Percentiles rank a stretch among this genome's conserved stretches.
Evolutionary conservation across 2,888 invertebrate species (phyloP).

Genomic region (Caenorhabditis sinica): DNA sequence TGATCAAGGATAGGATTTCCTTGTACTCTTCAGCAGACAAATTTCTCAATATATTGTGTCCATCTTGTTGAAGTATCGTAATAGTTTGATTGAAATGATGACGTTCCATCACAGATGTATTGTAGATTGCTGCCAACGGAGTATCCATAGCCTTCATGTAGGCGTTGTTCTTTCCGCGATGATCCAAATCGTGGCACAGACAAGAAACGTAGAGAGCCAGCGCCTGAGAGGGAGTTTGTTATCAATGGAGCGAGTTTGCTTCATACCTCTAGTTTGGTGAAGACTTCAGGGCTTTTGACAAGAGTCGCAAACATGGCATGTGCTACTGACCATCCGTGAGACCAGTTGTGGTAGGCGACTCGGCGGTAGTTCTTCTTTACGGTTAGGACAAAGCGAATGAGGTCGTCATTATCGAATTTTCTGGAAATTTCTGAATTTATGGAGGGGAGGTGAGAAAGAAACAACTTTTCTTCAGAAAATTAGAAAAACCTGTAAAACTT

Average conservation of each 20-base stretch:
- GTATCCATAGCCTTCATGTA: conserved; percentile 92
- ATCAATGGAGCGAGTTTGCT: background rate
- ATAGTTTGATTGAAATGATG: conserved; percentile 94
- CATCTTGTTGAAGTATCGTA: conserved; percentile 91
- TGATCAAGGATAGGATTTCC: conserved; percentile 89
- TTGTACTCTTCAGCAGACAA: conserved; percentile 81
- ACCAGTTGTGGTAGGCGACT: conserved; percentile 91
- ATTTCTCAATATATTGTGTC: conserved; percentile 90
- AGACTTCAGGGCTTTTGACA: conserved; percentile 72
- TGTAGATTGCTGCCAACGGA: conserved; percentile 91
- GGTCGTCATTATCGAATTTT: conserved; percentile 88
- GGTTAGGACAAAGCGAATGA: conserved; percentile 89
- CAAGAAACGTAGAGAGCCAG: conserved; percentile 90
- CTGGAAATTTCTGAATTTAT: conserved; percentile 64
- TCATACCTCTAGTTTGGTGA: conserved; percentile 78
- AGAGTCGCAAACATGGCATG: conserved; percentile 87
- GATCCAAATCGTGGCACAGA: conserved; percentile 92
- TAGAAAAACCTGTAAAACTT: too few species aligned
- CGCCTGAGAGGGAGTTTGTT: conserved; percentile 86
- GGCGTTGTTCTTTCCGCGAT: conserved; percentile 90
- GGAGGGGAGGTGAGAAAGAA: too few species aligned
- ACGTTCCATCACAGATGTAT: conserved; percentile 92
- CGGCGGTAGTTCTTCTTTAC: conserved; percentile 91
- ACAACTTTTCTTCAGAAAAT: too few species aligned
- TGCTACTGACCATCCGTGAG: conserved; percentile 92